Base-by-base conservation (phyloP, 1,140 invertebrate genomes). In the Nephila pilipes region DNA sequence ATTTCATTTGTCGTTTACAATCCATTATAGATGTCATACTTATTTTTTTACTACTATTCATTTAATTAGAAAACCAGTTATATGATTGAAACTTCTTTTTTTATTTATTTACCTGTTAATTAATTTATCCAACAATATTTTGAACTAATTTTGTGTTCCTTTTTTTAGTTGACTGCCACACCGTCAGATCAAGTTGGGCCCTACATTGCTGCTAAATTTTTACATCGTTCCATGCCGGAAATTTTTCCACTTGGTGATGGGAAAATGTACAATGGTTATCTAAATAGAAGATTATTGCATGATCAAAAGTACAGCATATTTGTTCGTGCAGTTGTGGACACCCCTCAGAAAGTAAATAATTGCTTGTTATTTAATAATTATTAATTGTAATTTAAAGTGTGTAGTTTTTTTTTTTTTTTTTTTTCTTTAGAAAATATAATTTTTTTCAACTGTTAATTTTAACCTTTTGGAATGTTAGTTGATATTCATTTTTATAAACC, bases 181-280 rank as follows among this genome's bases (percentile, higher is more conserved):
- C 93, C 93, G n/a, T 63, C 91, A 16, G 92, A 94, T 79, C 91
- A 94, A 93, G 97, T 97, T 94, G 96, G 97, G 58, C 98, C 98
- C 0, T 99, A 99, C 94, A 99, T 99, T 94, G 98, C 98, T 65
- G 98, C 98, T 55, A 98, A 98, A 95, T 99, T 99, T 95, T 97
- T 98, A n/a, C 98, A 98, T 94, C 96, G 98, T 94, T 98, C 97
- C 93, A 98, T 99, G 95, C 98, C 98, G 0, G 98, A 98, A 94
- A 98, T 98, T 1, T 99, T 99, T 95, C 97, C 98, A 94, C 96
- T 99, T 2, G 98, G 98, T 8, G 98, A 97, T 94, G 98, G 98
- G 16, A 97, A 98, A 95, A 97, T 97, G 90, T 98, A 98, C 95
- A 98, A 98, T 95, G 98, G 98, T 54, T 99, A 98, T 95, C 96